A percentile compares a stretch with the other conserved stretches of the same genome.
These are phyloP conservation scores for Eupeodes corollae DNA, from an alignment of 1,140 invertebrate species.

Conservation along the genomic window DNA sequence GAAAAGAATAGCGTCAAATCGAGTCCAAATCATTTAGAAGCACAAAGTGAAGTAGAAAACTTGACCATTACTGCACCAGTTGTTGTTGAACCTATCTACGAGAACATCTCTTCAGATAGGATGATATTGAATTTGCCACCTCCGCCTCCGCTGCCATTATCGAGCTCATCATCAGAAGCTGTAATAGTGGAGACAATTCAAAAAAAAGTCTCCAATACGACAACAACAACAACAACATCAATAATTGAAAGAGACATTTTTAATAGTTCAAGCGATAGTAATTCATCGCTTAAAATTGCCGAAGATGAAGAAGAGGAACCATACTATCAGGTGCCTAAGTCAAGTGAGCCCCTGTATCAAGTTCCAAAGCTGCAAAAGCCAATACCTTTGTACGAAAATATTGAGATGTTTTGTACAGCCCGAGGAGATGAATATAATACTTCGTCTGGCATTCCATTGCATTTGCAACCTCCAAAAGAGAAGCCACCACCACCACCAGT, in stretches of 20 bases:
- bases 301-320: conserved; percentile 17
- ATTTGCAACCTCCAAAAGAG: conserved; percentile 65
- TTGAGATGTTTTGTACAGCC: conserved; percentile 41
- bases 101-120: conserved; percentile 25
- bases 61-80: neutral
- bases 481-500: conserved; percentile 75
- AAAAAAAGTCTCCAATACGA: conserved; percentile 10
- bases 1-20: neutral
- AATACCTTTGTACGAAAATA: conserved; percentile 47
- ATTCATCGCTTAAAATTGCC: too few species aligned
- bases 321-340: conserved; percentile 34
- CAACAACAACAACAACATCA: conserved; percentile 15
- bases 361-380: conserved; percentile 31
- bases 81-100: conserved; percentile 30
- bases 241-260: conserved; percentile 9
- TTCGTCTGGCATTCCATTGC: neutral
- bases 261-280: neutral
- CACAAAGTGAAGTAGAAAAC: too few species aligned
- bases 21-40: neutral
- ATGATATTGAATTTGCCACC: conserved; percentile 9
- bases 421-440: neutral
- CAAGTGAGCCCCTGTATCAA: conserved; percentile 35
- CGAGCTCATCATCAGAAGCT: conserved; percentile 23
- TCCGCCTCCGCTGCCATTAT: conserved; percentile 28
- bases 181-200: conserved; percentile 16